Evolutionary conservation across 2,888 invertebrate genomes (phyloP).

Genomic region (Didymodactylos carnosus): DNA sequence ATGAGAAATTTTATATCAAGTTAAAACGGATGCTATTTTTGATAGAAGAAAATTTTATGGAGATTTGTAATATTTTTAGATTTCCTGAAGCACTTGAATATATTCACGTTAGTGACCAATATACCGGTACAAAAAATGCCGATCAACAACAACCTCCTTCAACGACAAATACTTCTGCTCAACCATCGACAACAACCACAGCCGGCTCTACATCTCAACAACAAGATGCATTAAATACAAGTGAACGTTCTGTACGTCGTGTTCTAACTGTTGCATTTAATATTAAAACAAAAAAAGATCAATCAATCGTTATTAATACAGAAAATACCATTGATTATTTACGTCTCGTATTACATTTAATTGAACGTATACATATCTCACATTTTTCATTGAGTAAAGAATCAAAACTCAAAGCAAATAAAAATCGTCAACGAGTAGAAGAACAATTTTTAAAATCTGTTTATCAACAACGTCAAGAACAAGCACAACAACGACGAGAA

Average conservation of each 20-base stretch:
- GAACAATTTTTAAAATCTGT: slow-evolving; percentile 81
- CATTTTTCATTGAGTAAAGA: slow-evolving; percentile 57
- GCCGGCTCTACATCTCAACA: neutral
- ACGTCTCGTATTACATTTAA: slow-evolving; percentile 66
- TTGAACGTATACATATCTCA: slow-evolving; percentile 71
- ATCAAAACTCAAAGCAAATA: slow-evolving; percentile 74
- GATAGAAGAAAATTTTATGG: too few relatives aligned
- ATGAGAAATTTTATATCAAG: too few relatives aligned
- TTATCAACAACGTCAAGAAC: slow-evolving; percentile 85
- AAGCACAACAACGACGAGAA: slow-evolving; percentile 73
- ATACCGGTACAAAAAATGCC: slow-evolving; percentile 65
- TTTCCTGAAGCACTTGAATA: slow-evolving; percentile 55
- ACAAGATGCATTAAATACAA: neutral
- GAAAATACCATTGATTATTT: slow-evolving; percentile 55
- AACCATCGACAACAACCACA: neutral
- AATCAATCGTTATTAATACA: slow-evolving; percentile 39
- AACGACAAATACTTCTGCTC: neutral
- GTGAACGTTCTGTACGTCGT: neutral
- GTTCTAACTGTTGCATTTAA: slow-evolving; percentile 2
- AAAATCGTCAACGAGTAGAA: slow-evolving; percentile 73
- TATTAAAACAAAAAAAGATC: slow-evolving; percentile 6
- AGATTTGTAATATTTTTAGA: neutral
- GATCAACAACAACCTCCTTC: slow-evolving; percentile 41
- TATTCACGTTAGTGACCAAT: slow-evolving; percentile 90
- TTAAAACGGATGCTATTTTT: too few relatives aligned